These are phyloP conservation scores for Dromius quadrimaculatus DNA, from an alignment of 2,888 invertebrate genomes.

Conservation along the genomic window DNA sequence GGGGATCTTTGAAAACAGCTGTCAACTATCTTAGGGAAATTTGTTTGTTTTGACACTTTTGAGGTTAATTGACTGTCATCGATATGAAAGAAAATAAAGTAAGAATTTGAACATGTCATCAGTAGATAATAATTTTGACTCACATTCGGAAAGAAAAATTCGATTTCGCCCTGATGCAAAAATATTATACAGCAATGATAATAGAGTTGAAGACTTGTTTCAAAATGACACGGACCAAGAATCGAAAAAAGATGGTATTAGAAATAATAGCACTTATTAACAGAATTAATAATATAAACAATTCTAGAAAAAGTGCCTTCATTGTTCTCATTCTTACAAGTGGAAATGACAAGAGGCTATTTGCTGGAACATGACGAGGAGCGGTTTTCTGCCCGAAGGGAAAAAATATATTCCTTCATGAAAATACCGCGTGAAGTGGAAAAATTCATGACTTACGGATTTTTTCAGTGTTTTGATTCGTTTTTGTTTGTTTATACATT, in stretches of 20 bases:
- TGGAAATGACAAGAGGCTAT: constrained; percentile 93
- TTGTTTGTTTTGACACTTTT: constrained; percentile 43
- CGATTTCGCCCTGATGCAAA: constrained; percentile 67
- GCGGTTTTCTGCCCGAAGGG: constrained; percentile 91
- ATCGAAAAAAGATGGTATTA: constrained; percentile 58
- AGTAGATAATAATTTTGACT: constrained; percentile 56
- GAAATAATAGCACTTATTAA: neutral
- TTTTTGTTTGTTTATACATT: constrained; percentile 98
- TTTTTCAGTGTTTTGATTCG: constrained; percentile 96
- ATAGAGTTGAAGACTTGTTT: constrained; percentile 63
- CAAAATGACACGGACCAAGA: constrained; percentile 60
- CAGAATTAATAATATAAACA: constrained; percentile 3
- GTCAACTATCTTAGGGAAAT: constrained; percentile 15
- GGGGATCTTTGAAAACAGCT: neutral
- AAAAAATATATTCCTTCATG: constrained; percentile 97
- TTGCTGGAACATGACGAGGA: constrained; percentile 95
- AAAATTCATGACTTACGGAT: constrained; percentile 93
- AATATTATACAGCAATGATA: constrained; percentile 64
- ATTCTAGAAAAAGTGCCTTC: constrained; percentile 63
- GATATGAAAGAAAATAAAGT: constrained; percentile 41
- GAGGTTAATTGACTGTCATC: constrained; percentile 48
- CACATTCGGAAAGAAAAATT: constrained; percentile 65
- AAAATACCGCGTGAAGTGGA: constrained; percentile 93
- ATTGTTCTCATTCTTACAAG: constrained; percentile 79
- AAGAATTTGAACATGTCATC: constrained; percentile 51